Evolutionary conservation across 2,888 invertebrate species (phyloP).

Genomic region (Conchocele bisecta): DNA sequence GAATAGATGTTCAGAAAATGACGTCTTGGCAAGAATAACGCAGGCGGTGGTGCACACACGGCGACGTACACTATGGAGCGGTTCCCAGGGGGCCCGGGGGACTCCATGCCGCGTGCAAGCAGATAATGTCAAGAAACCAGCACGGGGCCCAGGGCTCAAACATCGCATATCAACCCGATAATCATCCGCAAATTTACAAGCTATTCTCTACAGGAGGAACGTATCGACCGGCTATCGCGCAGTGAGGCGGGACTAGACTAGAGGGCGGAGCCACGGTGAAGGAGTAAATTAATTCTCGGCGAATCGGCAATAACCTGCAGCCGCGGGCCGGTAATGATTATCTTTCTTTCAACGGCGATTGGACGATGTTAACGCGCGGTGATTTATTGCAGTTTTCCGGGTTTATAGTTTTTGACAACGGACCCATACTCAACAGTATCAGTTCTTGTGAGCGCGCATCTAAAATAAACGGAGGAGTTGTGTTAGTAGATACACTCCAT

Average conservation of each 20-base stretch:
- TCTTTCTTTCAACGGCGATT: conserved; percentile 33
- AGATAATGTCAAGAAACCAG: conserved; percentile 46
- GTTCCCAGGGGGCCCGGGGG: not conserved
- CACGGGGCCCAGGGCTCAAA: conserved; percentile 14
- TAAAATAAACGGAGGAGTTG: conserved; percentile 1
- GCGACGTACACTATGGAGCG: conserved; percentile 26
- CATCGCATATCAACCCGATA: no score
- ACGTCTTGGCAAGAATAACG: no score
- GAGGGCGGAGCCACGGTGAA: conserved; percentile 17
- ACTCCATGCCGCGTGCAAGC: not conserved
- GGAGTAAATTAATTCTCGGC: conserved; percentile 55
- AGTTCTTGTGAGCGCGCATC: conserved; percentile 6
- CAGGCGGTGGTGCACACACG: no score
- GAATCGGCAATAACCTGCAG: conserved; percentile 35
- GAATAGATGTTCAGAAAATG: no score
- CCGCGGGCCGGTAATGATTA: conserved; percentile 51
- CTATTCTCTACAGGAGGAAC: no score
- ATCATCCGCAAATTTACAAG: no score
- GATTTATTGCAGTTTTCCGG: conserved; percentile 51
- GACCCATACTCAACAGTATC: conserved; percentile 36
- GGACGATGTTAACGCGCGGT: conserved; percentile 38
- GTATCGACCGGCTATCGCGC: no score
- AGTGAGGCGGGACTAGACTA: conserved; percentile 45
- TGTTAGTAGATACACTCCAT: conserved; percentile 5
- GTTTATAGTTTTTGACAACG: conserved; percentile 52